Evolutionary conservation across 2,888 invertebrate genomes (phyloP).

Genomic region (Alcis repandata): DNA sequence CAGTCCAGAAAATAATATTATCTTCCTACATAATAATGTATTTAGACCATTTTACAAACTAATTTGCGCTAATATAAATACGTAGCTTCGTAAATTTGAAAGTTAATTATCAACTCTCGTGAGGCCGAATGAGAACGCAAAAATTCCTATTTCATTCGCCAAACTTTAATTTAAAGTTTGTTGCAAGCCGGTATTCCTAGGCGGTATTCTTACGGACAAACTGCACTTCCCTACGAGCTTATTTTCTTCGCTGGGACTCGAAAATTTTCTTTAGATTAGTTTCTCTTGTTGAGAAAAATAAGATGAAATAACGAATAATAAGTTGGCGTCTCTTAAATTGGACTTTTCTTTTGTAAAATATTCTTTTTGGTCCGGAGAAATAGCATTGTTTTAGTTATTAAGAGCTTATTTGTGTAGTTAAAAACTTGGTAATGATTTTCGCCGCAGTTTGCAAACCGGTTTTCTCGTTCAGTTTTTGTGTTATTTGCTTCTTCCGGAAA

Average conservation of each 20-base stretch:
- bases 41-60: no score
- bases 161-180: slow-evolving; percentile 84
- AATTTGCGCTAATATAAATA: slow-evolving; percentile 9
- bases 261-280: slow-evolving; percentile 87
- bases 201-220: slow-evolving; percentile 79
- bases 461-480: slow-evolving; percentile 34
- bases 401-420: slow-evolving; percentile 64
- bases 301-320: slow-evolving; percentile 80
- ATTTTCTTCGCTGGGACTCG: slow-evolving; percentile 82
- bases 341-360: slow-evolving; percentile 70
- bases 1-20: no score
- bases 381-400: slow-evolving; percentile 65
- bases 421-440: slow-evolving; percentile 64
- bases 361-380: slow-evolving; percentile 61
- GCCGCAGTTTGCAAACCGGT: slow-evolving; percentile 50
- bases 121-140: slow-evolving; percentile 57
- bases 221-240: slow-evolving; percentile 85
- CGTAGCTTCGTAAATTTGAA: slow-evolving; percentile 50
- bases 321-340: slow-evolving; percentile 80
- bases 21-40: no score
- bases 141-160: slow-evolving; percentile 72
- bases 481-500: slow-evolving; percentile 38
- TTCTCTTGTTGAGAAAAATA: slow-evolving; percentile 85
- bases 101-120: slow-evolving; percentile 62
- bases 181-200: slow-evolving; percentile 73